phyloP scores from a whole-genome alignment of 1,140 invertebrate species.

The Meloidogyne hapla region DNA sequence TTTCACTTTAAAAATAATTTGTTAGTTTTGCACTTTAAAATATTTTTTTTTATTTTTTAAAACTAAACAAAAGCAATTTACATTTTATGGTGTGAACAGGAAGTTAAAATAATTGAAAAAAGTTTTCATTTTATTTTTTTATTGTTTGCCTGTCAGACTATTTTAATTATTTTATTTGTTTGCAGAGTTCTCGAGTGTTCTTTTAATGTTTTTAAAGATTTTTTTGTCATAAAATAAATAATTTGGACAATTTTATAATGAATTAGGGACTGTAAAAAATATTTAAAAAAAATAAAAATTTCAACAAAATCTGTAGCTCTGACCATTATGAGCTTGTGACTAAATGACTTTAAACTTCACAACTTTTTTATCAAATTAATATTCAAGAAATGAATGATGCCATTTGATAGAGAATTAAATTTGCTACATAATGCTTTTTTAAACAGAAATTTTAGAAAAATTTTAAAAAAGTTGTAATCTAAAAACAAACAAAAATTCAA shows the following conservation, averaged over 20 bases:
- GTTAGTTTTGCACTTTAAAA: constrained; percentile 3
- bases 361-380: too few species aligned
- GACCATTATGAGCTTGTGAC: too few species aligned
- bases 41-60: background rate
- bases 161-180: background rate
- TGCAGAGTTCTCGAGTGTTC: background rate
- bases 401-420: too few species aligned
- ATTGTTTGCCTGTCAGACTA: background rate
- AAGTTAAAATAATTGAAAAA: background rate
- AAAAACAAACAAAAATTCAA: too few species aligned
- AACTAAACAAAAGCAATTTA: background rate
- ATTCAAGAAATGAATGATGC: too few species aligned
- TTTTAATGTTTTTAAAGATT: background rate
- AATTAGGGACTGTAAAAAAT: background rate
- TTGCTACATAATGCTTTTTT: too few species aligned
- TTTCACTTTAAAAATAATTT: background rate
- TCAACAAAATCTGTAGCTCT: too few species aligned
- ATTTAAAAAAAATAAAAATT: too few species aligned
- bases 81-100: background rate
- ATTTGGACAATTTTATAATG: background rate
- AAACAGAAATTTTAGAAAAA: too few species aligned
- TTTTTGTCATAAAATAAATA: background rate
- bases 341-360: too few species aligned
- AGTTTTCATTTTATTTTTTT: background rate
- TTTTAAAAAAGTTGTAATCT: too few species aligned